phyloP scores from a whole-genome alignment of 1,140 invertebrate genomes.

The Manduca sexta region DNA sequence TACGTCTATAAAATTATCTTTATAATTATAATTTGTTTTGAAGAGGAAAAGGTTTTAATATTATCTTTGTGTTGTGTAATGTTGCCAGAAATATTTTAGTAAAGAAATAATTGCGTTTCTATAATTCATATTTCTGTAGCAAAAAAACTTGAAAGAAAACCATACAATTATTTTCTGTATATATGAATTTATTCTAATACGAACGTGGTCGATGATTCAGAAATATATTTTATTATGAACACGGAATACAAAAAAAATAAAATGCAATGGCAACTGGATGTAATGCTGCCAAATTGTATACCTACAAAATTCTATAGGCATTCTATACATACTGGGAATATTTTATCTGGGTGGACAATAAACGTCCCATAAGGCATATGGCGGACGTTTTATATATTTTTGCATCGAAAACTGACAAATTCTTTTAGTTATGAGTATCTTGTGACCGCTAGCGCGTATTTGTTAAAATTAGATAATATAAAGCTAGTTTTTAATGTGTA shows the following conservation, averaged over 20 bases:
- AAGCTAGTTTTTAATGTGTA: constrained; percentile 72
- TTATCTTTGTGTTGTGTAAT: not conserved
- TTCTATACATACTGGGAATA: not conserved
- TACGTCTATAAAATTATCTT: no score
- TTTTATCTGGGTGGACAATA: constrained; percentile 36
- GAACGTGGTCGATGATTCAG: no score
- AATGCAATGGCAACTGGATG: constrained; percentile 61
- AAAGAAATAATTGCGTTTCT: no score
- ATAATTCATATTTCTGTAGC: no score
- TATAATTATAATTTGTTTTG: no score
- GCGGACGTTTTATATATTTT: constrained; percentile 75
- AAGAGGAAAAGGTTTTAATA: no score
- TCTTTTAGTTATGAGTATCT: constrained; percentile 73
- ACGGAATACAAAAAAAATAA: constrained; percentile 49
- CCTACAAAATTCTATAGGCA: not conserved
- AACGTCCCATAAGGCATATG: constrained; percentile 73
- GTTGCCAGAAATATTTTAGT: not conserved
- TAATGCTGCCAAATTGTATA: constrained; percentile 37
- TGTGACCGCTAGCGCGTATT: constrained; percentile 70
- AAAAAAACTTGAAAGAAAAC: no score
- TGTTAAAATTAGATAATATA: constrained; percentile 69
- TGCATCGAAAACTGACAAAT: constrained; percentile 73
- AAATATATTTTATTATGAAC: no score
- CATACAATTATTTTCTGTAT: no score
- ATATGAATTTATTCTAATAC: no score